Evolutionary conservation across 2,113 vertebrate genomes (phyloP).

Genomic region (zebrafish (Danio rerio)): DNA sequence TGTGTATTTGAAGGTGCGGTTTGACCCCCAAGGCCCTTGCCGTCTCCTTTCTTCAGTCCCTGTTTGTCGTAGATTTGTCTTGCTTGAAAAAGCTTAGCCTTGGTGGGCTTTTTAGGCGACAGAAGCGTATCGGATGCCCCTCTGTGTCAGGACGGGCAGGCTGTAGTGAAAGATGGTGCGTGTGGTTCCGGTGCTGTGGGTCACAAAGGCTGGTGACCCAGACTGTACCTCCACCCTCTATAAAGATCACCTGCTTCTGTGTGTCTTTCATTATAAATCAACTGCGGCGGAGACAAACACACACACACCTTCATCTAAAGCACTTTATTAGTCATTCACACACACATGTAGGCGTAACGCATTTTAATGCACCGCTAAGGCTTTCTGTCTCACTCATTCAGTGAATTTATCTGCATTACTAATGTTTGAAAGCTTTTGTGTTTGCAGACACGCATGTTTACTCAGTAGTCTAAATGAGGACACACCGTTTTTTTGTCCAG

Average conservation of each 20-base stretch:
- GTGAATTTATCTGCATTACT: slow-evolving; percentile 13
- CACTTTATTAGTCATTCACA: slow-evolving; percentile 48
- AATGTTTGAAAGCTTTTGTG: slow-evolving; percentile 17
- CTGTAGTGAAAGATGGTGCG: slow-evolving; percentile 39
- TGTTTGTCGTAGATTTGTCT: slow-evolving; percentile 75
- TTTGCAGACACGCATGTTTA: slow-evolving; percentile 21
- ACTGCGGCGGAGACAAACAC: slow-evolving; percentile 44
- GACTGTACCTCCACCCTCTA: slow-evolving; percentile 26
- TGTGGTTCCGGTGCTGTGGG: slow-evolving; percentile 59
- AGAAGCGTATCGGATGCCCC: slow-evolving; percentile 61
- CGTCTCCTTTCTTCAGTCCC: slow-evolving; percentile 42
- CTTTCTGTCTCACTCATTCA: slow-evolving; percentile 18
- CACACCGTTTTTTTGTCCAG: neutral
- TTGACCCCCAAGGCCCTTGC: neutral
- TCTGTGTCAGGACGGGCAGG: neutral
- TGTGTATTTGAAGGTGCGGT: slow-evolving; percentile 23
- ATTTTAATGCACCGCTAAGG: neutral
- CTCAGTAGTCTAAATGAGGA: neutral
- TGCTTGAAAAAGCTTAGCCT: slow-evolving; percentile 69
- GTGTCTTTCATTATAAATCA: slow-evolving; percentile 47
- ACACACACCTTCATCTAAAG: slow-evolving; percentile 56
- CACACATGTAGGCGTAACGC: slow-evolving; percentile 25
- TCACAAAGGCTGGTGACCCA: slow-evolving; percentile 56
- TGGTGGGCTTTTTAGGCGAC: slow-evolving; percentile 74
- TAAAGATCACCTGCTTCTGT: slow-evolving; percentile 38